Percentiles rank a stretch among this genome's conserved stretches.
Conservation (phyloP, 2,113 vertebrate species). For the Dipodomys stephensi region DNA sequence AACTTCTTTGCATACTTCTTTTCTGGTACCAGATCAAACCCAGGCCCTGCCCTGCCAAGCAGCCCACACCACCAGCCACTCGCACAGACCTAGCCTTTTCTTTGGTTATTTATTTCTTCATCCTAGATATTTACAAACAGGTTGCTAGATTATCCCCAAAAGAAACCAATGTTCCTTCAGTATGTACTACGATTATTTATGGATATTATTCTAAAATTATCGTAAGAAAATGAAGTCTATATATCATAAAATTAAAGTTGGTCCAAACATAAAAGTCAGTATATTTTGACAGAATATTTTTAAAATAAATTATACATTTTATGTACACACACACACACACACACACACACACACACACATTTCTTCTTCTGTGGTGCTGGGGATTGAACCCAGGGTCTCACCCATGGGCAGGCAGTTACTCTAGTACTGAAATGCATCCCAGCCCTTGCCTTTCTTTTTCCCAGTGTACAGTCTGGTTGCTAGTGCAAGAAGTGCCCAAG, state of each 20-base stretch:
- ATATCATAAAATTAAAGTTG: too few species aligned
- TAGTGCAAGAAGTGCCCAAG: accelerated
- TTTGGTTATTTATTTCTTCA: background rate
- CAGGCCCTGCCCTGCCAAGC: background rate
- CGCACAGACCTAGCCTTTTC: background rate
- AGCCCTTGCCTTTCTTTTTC: too few species aligned
- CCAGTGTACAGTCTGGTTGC: accelerated
- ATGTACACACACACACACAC: too few species aligned
- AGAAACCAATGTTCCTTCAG: background rate
- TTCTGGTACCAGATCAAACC: background rate
- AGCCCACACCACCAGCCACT: background rate
- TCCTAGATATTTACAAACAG: background rate
- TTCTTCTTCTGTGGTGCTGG: background rate
- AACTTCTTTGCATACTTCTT: background rate
- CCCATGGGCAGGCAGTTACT: too few species aligned
- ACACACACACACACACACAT: too few species aligned
- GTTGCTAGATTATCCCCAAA: background rate
- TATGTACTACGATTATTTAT: background rate
- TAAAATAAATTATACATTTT: too few species aligned
- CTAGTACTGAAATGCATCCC: background rate
- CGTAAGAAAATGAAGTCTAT: too few species aligned
- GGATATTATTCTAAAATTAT: too few species aligned
- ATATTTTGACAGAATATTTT: too few species aligned
- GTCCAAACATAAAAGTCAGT: too few species aligned
- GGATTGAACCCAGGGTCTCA: background rate